Conservation (phyloP, 2,113 vertebrate species). For the Egretta garzetta region DNA sequence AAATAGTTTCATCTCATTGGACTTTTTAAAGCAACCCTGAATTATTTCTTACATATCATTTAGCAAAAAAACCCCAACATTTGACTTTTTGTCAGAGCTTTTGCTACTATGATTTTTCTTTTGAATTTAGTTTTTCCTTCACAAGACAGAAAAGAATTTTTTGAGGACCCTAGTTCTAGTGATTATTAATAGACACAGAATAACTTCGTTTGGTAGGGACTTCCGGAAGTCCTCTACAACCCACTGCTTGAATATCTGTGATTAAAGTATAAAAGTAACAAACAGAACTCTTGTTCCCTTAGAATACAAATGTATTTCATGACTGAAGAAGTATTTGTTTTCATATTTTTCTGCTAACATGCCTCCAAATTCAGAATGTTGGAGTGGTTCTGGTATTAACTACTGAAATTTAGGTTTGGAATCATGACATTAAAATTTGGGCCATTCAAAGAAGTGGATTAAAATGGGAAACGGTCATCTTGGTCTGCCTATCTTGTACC, state of each 20-base stretch:
- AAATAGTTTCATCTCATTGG: background rate
- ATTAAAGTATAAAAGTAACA: background rate
- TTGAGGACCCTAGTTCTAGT: background rate
- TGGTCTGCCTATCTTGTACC: background rate
- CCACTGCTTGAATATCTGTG: background rate
- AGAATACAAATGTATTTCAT: background rate
- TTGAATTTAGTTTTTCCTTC: background rate
- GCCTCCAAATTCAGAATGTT: background rate
- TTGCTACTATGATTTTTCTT: background rate
- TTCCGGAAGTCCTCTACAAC: background rate
- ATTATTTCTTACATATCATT: background rate
- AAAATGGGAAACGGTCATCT: background rate
- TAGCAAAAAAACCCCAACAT: background rate
- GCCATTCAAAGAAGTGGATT: background rate
- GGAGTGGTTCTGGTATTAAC: background rate
- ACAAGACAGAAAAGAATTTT: background rate
- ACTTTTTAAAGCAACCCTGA: background rate
- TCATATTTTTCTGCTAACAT: rapidly evolving
- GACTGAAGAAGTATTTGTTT: background rate
- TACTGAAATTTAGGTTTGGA: background rate
- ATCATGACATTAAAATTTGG: background rate
- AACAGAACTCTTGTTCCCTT: rapidly evolving
- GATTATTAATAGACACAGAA: background rate
- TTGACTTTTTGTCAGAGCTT: background rate
- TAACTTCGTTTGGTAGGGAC: background rate